Base-by-base conservation (phyloP, 2,888 invertebrate species). In the Tupiocoris notatus region DNA sequence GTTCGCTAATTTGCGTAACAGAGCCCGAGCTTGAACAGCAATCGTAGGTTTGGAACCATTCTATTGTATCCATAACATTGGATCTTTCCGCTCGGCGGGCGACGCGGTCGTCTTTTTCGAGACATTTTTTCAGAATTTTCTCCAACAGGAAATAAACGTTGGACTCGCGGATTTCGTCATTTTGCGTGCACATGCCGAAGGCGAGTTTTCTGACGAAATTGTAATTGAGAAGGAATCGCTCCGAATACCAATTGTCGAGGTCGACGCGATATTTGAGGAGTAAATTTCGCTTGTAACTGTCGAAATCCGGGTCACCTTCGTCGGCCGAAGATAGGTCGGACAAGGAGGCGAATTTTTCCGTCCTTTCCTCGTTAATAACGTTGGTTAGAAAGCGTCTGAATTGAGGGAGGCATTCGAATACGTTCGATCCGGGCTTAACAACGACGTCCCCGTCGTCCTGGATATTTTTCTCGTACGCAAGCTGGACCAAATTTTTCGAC, bases 91-190 rank as follows among this genome's bases (percentile, higher is more conserved):
- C 17, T n/a, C 23, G 20, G 6, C 57, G 57, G 0, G 24, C 23
- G 9, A 24, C 59, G 3, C 18, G 58, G 1, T 59, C 59, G 23
- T 70, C 70, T 1, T 70, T 58, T n/a, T 70, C 25, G 1, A 70
- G 25, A 17, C 57, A 58, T 18, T 59, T 58, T 18, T 70, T 70
- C 23, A 70, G 58, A 59, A 39, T 70, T 18, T 59, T 57, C 17
- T 70, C 70, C 17, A 70, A 24, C 7, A 70, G 24, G 18, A 70
- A 70, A 61, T 70, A 70, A 23, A 70, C 70, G 24, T 61, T 70
- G n/a, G 70, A 58, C 59, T 70, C 70, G 7, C 24, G 58, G 16
- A 16, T 6, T 39, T 70, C 70, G 25, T 70, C 70, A 18, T 58
- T 70, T 18, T 59, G 58, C 2, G 18, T 22, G 25, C 70, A 70